Percentiles rank a stretch among this genome's conserved stretches.
Conservation (phyloP, 2,113 vertebrate genomes). For the Poecile atricapillus region DNA sequence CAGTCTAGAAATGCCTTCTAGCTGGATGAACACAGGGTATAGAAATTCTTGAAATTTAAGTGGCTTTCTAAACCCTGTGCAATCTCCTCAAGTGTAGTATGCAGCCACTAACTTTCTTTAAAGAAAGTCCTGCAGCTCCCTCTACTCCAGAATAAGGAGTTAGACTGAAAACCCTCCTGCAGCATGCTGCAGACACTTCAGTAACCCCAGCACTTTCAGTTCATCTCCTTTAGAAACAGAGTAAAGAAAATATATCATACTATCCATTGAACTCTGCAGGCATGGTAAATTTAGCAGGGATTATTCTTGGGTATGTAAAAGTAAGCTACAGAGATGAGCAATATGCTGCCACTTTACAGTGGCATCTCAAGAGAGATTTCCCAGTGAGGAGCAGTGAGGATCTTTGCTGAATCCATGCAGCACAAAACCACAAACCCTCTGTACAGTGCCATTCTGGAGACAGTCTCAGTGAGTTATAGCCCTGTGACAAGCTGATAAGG, state of each 20-base stretch:
- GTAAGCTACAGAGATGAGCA: background rate
- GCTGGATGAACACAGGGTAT: background rate
- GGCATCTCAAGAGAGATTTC: background rate
- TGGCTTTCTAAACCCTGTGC: background rate
- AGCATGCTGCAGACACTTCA: background rate
- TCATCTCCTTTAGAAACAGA: background rate
- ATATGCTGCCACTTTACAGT: background rate
- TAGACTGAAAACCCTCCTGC: background rate
- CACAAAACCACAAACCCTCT: background rate
- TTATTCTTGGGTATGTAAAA: background rate
- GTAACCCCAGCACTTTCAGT: background rate
- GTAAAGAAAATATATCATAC: background rate
- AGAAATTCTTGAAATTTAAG: background rate
- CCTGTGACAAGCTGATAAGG: background rate
- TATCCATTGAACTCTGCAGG: background rate
- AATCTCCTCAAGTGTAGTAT: background rate
- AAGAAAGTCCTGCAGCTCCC: background rate
- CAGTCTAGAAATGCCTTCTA: background rate
- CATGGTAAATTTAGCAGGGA: accelerated
- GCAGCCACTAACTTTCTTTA: background rate
- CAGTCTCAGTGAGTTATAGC: background rate
- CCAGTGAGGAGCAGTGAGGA: background rate
- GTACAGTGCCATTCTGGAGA: background rate
- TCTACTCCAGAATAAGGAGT: background rate
- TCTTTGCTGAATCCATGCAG: accelerated